Conservation (phyloP, 2,113 vertebrate species). For the Takifugu bimaculatus region DNA sequence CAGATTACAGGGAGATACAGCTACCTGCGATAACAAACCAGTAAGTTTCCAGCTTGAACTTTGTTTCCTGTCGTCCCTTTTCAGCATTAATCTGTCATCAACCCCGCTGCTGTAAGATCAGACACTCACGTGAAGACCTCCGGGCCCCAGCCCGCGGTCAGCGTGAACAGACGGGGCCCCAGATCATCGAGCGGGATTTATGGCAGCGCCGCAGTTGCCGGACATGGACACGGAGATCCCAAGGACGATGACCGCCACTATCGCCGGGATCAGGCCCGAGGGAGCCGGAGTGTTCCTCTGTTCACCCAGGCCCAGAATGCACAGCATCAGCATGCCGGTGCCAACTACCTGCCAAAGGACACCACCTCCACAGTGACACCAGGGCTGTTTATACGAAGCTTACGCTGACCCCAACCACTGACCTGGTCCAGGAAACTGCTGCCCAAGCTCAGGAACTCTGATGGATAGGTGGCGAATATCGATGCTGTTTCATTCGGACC, state of each 20-base stretch:
- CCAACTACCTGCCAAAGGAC: constrained; percentile 72
- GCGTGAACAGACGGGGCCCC: constrained; percentile 83
- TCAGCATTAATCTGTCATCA: background rate
- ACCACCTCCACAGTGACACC: background rate
- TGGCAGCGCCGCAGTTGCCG: constrained; percentile 78
- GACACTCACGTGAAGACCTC: constrained; percentile 80
- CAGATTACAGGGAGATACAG: background rate
- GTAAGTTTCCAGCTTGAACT: no score
- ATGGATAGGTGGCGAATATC: constrained; percentile 84
- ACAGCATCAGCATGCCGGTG: constrained; percentile 73
- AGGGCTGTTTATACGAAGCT: no score
- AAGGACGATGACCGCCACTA: constrained; percentile 73
- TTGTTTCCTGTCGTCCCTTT: no score
- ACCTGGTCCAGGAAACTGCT: constrained; percentile 83
- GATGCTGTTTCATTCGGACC: constrained; percentile 82
- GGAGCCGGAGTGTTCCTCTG: constrained; percentile 75
- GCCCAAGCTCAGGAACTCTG: constrained; percentile 62
- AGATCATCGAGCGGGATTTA: constrained; percentile 87
- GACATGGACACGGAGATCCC: constrained; percentile 78
- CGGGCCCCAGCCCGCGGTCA: constrained; percentile 81
- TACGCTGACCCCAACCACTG: constrained; percentile 4
- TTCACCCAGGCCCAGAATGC: constrained; percentile 75
- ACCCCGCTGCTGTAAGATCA: background rate
- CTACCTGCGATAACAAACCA: background rate
- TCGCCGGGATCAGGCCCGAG: constrained; percentile 70